These are phyloP conservation scores for Drosophila ezoana DNA, from an alignment of 2,888 invertebrate species.

Conservation along the genomic window DNA sequence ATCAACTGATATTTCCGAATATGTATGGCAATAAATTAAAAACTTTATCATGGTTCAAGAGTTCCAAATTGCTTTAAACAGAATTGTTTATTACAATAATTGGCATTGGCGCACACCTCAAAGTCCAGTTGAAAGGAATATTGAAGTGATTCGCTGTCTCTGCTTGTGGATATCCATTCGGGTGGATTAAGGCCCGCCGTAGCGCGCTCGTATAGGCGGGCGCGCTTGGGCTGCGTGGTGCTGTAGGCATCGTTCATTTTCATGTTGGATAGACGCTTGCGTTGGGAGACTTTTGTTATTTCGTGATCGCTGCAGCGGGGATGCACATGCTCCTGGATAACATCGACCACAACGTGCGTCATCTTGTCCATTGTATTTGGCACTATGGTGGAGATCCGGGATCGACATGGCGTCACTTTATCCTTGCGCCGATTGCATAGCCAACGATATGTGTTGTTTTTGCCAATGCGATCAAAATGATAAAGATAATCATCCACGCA, in stretches of 20 bases:
- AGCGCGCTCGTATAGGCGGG: slow-evolving; percentile 62
- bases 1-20: no score
- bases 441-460: slow-evolving; percentile 78
- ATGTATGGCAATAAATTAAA: no score
- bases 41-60: neutral
- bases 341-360: slow-evolving; percentile 70
- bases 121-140: slow-evolving; percentile 60
- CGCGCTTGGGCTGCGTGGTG: slow-evolving; percentile 64
- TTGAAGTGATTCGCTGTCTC: slow-evolving; percentile 22
- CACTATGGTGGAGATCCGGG: slow-evolving; percentile 74
- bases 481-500: slow-evolving; percentile 79
- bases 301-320: slow-evolving; percentile 76
- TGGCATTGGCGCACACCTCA: slow-evolving; percentile 52
- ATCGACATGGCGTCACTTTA: slow-evolving; percentile 71
- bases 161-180: slow-evolving; percentile 59
- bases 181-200: slow-evolving; percentile 59
- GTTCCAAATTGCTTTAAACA: neutral
- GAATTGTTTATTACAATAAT: neutral
- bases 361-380: slow-evolving; percentile 63
- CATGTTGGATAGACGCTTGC: slow-evolving; percentile 74
- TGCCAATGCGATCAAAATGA: slow-evolving; percentile 79
- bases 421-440: slow-evolving; percentile 81
- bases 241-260: slow-evolving; percentile 71
- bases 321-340: slow-evolving; percentile 71
- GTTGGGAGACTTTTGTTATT: slow-evolving; percentile 77